These are phyloP conservation scores for Etheostoma spectabile DNA, from an alignment of 2,113 vertebrate genomes.

Conservation along the genomic window DNA sequence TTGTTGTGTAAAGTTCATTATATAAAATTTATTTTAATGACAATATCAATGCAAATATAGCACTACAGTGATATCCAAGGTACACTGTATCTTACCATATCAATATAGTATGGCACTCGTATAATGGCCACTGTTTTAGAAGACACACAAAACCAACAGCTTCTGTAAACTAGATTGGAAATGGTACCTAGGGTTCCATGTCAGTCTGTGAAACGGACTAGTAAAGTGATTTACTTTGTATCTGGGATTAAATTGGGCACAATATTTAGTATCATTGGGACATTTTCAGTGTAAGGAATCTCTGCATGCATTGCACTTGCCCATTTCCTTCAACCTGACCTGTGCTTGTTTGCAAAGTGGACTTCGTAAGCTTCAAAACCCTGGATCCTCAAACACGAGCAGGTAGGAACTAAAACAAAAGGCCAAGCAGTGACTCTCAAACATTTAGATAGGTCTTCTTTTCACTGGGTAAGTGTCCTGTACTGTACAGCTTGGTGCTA, in stretches of 20 bases:
- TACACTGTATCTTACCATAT: conserved; percentile 89
- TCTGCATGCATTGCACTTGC: conserved; percentile 87
- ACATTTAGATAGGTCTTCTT: conserved; percentile 77
- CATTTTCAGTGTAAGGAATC: conserved; percentile 79
- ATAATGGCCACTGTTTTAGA: conserved; percentile 88
- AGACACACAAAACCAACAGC: conserved; percentile 86
- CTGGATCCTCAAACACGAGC: conserved; percentile 65
- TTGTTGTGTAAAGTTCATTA: conserved; percentile 88
- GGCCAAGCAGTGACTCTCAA: conserved; percentile 78
- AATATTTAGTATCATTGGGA: conserved; percentile 65
- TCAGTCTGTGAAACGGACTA: conserved; percentile 78
- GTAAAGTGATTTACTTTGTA: conserved; percentile 76
- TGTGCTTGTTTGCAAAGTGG: conserved; percentile 74
- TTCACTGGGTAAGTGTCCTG: conserved; percentile 77
- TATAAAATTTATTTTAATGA: conserved; percentile 90
- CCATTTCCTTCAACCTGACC: conserved; percentile 77
- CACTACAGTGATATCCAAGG: conserved; percentile 89
- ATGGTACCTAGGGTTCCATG: conserved; percentile 74
- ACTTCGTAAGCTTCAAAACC: conserved; percentile 48
- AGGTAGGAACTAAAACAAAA: conserved; percentile 66
- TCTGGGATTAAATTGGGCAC: conserved; percentile 80
- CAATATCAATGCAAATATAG: conserved; percentile 90
- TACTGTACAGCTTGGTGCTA: conserved; percentile 84
- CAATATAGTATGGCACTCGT: conserved; percentile 88
- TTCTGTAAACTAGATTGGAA: conserved; percentile 85